Conservation (phyloP, 2,797 vertebrate species). For the Lacerta bilineata region DNA sequence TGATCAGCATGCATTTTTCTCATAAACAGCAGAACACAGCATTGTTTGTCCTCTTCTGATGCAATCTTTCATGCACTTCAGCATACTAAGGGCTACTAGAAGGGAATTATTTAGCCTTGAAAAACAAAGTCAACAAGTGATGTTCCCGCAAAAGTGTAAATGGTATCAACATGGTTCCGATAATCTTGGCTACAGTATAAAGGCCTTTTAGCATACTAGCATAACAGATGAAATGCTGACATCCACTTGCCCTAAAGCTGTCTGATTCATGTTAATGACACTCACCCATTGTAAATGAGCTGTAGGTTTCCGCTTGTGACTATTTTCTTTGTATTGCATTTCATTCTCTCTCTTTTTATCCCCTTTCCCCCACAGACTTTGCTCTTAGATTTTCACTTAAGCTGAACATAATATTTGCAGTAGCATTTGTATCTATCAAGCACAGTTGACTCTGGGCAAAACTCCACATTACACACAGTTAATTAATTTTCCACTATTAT, state of each 20-base stretch:
- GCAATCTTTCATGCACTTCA: constrained; percentile 38
- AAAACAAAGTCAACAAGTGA: constrained; percentile 38
- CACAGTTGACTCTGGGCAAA: background rate
- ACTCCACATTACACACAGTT: background rate
- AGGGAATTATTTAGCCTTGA: constrained; percentile 32
- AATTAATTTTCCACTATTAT: background rate
- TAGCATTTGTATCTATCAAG: background rate
- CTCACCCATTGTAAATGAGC: background rate
- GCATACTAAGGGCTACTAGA: constrained; percentile 25
- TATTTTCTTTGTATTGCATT: constrained; percentile 3
- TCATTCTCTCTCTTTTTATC: background rate
- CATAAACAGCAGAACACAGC: constrained; percentile 36
- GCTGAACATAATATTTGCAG: constrained; percentile 1
- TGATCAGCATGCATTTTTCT: constrained; percentile 46
- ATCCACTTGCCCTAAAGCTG: background rate
- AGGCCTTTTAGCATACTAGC: background rate
- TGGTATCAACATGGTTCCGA: background rate
- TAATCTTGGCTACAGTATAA: background rate
- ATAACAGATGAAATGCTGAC: background rate
- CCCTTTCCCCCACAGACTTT: background rate
- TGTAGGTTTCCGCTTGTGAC: background rate
- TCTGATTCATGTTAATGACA: background rate
- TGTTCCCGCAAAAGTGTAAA: constrained; percentile 37
- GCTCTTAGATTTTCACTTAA: constrained; percentile 36
- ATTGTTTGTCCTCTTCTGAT: constrained; percentile 44